Conservation (phyloP, 1,140 invertebrate species). For the Plectrocnemia conspersa region DNA sequence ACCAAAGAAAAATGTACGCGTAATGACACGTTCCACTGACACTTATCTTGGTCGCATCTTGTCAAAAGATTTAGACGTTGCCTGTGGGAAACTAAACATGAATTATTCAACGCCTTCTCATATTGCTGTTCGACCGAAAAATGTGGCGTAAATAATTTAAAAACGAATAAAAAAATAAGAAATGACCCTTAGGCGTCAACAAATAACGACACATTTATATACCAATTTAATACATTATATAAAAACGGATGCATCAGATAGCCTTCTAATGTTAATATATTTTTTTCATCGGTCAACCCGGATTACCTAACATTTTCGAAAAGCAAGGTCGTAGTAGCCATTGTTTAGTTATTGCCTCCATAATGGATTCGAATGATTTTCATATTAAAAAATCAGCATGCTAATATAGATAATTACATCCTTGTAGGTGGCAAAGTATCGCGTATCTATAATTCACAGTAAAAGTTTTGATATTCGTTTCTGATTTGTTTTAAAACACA, state of each 20-base stretch:
- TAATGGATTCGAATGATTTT: not conserved
- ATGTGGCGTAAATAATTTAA: too few relatives aligned
- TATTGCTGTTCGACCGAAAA: too few relatives aligned
- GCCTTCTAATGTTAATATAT: too few relatives aligned
- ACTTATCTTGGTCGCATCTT: conserved; percentile 23
- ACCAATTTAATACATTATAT: too few relatives aligned
- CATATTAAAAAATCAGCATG: not conserved
- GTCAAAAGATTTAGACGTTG: conserved; percentile 21
- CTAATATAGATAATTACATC: not conserved
- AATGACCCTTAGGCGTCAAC: too few relatives aligned
- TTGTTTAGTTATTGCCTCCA: conserved; percentile 4
- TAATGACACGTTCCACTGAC: conserved; percentile 21
- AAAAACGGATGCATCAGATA: too few relatives aligned
- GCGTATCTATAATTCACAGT: too few relatives aligned
- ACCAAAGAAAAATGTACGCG: conserved; percentile 11
- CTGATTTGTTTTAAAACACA: too few relatives aligned
- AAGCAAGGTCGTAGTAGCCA: conserved; percentile 6
- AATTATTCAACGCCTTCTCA: conserved; percentile 18
- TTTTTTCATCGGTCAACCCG: not conserved
- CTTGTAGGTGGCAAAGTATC: not conserved
- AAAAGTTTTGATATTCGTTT: too few relatives aligned
- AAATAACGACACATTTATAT: too few relatives aligned
- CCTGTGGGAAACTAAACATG: conserved; percentile 6
- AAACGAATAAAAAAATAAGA: too few relatives aligned
- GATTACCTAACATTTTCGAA: not conserved